Evolutionary conservation across 1,140 invertebrate species (phyloP).

Genomic region (Sitophilus oryzae): DNA sequence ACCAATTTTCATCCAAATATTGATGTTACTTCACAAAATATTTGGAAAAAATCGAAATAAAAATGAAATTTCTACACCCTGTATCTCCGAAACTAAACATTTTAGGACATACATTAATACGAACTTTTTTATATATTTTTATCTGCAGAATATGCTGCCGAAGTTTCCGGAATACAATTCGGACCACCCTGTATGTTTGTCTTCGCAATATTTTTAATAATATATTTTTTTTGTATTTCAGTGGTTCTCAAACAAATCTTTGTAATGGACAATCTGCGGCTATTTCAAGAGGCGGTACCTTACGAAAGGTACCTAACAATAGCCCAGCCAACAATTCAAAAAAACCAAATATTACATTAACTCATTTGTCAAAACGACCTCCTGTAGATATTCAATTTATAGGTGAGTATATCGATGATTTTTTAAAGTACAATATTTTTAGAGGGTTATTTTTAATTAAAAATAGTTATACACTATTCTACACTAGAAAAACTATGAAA

Average conservation of each 20-base stretch:
- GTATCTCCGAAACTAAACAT: too few species aligned
- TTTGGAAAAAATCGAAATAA: too few species aligned
- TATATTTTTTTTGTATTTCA: conserved; percentile 43
- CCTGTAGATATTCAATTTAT: conserved; percentile 60
- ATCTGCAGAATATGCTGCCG: too few species aligned
- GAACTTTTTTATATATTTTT: too few species aligned
- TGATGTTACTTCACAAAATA: too few species aligned
- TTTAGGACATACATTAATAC: too few species aligned
- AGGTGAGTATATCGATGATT: conserved; percentile 9
- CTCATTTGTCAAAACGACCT: conserved; percentile 76
- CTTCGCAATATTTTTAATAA: background rate
- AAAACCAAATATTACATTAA: conserved; percentile 52
- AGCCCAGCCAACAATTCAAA: conserved; percentile 49
- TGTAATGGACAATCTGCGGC: conserved; percentile 60
- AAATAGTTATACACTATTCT: too few species aligned
- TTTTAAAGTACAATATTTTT: background rate
- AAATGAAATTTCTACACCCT: too few species aligned
- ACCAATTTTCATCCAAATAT: too few species aligned
- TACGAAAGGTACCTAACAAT: conserved; percentile 63
- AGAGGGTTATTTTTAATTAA: conserved; percentile 5
- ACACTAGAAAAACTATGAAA: too few species aligned
- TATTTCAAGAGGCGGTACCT: conserved; percentile 46
- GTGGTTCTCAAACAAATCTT: conserved; percentile 60
- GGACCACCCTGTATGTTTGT: too few species aligned
- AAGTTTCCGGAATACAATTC: too few species aligned